Evolutionary conservation across 2,888 invertebrate species (phyloP).

Genomic region (Cistogaster globosa): DNA sequence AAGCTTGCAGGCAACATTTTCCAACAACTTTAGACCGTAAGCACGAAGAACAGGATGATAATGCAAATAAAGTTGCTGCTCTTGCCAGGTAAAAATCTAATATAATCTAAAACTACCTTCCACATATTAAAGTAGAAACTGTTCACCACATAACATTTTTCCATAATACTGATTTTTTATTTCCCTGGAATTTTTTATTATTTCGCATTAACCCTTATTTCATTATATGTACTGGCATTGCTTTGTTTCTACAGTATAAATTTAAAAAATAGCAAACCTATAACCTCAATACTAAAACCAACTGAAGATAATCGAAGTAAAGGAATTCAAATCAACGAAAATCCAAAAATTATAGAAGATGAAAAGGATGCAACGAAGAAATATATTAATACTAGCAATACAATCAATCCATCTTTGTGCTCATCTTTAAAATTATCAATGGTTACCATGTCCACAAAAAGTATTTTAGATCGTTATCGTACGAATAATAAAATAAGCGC

Average conservation of each 20-base stretch:
- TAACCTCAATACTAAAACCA: conserved; percentile 47
- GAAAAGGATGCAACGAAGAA: conserved; percentile 41
- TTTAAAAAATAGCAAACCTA: conserved; percentile 56
- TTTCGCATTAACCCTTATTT: conserved; percentile 54
- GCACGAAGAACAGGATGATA: conserved; percentile 29
- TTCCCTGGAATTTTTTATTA: conserved; percentile 29
- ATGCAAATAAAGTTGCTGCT: background rate
- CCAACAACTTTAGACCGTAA: conserved; percentile 9
- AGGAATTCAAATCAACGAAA: conserved; percentile 48
- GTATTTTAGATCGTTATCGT: conserved; percentile 77
- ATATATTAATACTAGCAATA: background rate
- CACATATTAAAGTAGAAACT: conserved; percentile 9
- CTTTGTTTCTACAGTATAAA: conserved; percentile 46
- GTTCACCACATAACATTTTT: conserved; percentile 64
- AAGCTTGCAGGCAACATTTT: conserved; percentile 13
- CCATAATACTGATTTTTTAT: conserved; percentile 35
- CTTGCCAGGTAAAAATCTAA: conserved; percentile 57
- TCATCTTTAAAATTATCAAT: conserved; percentile 71
- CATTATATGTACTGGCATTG: conserved; percentile 52
- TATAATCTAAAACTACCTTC: background rate
- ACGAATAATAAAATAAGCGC: conserved; percentile 68
- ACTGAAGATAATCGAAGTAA: conserved; percentile 38
- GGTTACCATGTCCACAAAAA: conserved; percentile 76
- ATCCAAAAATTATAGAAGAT: conserved; percentile 24
- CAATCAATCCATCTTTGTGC: conserved; percentile 69